These are phyloP conservation scores for Apis dorsata DNA, from an alignment of 1,140 invertebrate species.

Conservation along the genomic window DNA sequence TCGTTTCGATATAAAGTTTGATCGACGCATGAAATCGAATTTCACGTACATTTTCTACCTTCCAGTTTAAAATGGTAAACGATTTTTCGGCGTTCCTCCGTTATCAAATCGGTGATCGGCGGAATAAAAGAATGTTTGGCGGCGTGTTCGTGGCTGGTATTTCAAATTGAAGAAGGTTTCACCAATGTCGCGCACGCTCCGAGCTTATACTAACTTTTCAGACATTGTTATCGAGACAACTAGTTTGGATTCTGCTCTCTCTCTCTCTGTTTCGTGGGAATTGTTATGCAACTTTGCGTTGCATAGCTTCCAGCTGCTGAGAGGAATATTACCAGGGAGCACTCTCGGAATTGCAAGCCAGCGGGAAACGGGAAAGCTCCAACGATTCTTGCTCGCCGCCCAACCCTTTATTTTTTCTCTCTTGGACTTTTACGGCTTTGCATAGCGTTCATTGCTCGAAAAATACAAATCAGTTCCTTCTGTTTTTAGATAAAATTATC, in stretches of 20 bases:
- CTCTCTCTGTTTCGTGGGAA: not conserved
- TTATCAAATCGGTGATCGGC: not conserved
- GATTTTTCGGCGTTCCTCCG: not conserved
- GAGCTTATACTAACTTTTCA: conserved; percentile 39
- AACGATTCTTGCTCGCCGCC: not conserved
- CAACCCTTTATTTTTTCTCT: conserved; percentile 8
- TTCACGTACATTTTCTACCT: not conserved
- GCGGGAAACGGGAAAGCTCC: not conserved
- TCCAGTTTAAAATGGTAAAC: not conserved
- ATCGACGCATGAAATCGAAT: not conserved
- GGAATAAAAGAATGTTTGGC: not conserved
- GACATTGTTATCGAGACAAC: conserved; percentile 53
- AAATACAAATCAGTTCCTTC: not conserved
- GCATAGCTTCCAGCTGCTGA: conserved; percentile 21
- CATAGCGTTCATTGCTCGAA: not conserved
- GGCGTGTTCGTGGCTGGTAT: not conserved
- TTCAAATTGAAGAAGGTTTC: not conserved
- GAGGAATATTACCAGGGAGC: conserved; percentile 35
- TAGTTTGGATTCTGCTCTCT: conserved; percentile 53
- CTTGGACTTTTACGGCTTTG: not conserved
- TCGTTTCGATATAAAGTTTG: not conserved
- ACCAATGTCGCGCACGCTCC: not conserved
- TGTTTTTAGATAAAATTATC: not conserved
- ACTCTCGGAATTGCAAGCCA: conserved; percentile 43
- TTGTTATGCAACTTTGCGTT: conserved; percentile 22